Base-by-base conservation (phyloP, 2,888 invertebrate species). In the Dinocampus coccinellae region DNA sequence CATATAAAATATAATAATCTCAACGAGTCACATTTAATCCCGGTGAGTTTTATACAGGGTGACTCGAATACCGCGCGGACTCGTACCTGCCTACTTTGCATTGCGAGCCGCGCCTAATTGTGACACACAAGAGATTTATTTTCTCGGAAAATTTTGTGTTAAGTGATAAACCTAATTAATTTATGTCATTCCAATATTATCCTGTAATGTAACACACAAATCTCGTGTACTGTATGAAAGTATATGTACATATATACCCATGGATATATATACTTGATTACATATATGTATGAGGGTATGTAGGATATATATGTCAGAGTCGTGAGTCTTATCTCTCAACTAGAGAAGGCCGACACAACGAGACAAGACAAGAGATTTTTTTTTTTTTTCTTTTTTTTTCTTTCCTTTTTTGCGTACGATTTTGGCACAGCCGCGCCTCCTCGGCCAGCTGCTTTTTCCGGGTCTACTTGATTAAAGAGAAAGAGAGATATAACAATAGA, bases 31-130 rank as follows among this genome's bases (percentile, higher is more conserved):
- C 55, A 64, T 52, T 69, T 33, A 72, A 64, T 58, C 55, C 42
- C 61, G 64, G 69, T 72, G 64, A 69, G 72, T 72, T 69, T 64
- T 63, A 33, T 24, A 36, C 24, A 4, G 74, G 73, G 57, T 73
- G 47, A 64, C 47, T 13, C 53, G 61, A 64, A 33, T 47, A 73
- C 29, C 57, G 61, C 65, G n/a, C 60, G 36, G 24, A 33, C 42
- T 58, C 36, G 22, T 26, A 53, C 7, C 6, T 42, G 2, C 39
- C n/a, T 61, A 22, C 53, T 53, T 42, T 36, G 42, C 22, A 26
- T 62, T 20, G 9, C 20, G 53, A 62, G 52, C 53, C 62, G 60
- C 65, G 58, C 63, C 65, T 47, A 65, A 53, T 11, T 33, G 36
- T n/a, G n/a, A n/a, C n/a, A 62, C 53, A 33, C 29, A 13, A 57